These are phyloP conservation scores for Pseudorhombus dupliciocellatus DNA, from an alignment of 2,113 vertebrate species.

Conservation along the genomic window DNA sequence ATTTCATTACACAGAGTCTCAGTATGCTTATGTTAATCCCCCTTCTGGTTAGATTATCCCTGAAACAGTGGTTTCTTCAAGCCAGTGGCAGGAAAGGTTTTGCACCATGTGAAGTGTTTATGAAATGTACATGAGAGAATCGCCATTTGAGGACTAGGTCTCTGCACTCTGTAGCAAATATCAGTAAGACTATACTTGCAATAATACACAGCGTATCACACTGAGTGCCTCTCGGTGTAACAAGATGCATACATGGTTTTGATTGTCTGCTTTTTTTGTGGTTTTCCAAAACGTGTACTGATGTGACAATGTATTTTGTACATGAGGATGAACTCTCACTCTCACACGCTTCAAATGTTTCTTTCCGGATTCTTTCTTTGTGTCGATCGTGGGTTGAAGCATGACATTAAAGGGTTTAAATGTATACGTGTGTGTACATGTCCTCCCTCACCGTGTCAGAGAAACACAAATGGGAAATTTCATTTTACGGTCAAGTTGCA, in stretches of 20 bases:
- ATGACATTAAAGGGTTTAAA: conserved; percentile 60
- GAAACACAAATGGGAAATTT: conserved; percentile 50
- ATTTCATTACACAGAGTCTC: conserved; percentile 57
- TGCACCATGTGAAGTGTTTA: conserved; percentile 71
- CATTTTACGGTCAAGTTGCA: conserved; percentile 57
- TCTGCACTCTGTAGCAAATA: conserved; percentile 84
- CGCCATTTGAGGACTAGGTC: conserved; percentile 68
- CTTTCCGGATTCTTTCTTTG: conserved; percentile 53
- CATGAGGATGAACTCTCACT: conserved; percentile 73
- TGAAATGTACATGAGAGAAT: conserved; percentile 72
- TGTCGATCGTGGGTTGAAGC: conserved; percentile 66
- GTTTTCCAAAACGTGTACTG: conserved; percentile 70
- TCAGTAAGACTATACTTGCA: conserved; percentile 80
- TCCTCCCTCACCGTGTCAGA: conserved; percentile 48
- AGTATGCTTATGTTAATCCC: conserved; percentile 62
- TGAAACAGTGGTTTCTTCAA: conserved; percentile 50
- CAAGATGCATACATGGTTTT: conserved; percentile 79
- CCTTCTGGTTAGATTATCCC: conserved; percentile 2
- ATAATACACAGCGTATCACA: conserved; percentile 80
- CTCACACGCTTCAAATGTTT: conserved; percentile 59
- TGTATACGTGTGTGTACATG: conserved; percentile 56
- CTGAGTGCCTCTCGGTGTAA: conserved; percentile 84
- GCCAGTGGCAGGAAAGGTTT: conserved; percentile 54
- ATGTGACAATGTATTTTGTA: conserved; percentile 82
- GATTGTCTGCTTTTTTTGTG: conserved; percentile 73